Conservation (phyloP, 2,888 invertebrate species). For the Lasioglossum oenotherae region DNA sequence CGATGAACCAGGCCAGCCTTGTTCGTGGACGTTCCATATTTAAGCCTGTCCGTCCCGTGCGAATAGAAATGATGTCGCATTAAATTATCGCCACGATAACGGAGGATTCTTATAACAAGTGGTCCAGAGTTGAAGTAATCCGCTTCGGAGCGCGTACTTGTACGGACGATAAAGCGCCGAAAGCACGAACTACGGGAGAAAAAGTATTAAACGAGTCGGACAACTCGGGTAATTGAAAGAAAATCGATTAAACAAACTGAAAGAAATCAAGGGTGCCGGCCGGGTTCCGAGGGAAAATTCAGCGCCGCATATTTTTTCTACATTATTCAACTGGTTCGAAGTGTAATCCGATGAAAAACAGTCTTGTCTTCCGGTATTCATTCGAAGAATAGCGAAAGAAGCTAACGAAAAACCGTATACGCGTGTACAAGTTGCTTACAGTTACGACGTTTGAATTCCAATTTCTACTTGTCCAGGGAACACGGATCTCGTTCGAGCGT, state of each 20-base stretch:
- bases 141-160: not conserved
- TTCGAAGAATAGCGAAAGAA: not conserved
- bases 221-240: slow-evolving; percentile 9
- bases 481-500: not conserved
- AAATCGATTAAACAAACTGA: slow-evolving; percentile 9
- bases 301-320: not conserved
- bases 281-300: not conserved
- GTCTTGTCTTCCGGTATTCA: not conserved
- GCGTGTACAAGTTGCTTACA: no score
- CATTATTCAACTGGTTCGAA: not conserved
- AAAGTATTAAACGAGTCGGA: slow-evolving; percentile 2
- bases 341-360: not conserved
- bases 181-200: not conserved
- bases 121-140: not conserved
- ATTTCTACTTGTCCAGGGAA: not conserved
- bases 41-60: slow-evolving; percentile 25
- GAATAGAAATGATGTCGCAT: slow-evolving; percentile 30
- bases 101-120: slow-evolving; percentile 8
- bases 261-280: not conserved
- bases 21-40: slow-evolving; percentile 44
- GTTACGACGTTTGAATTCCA: not conserved
- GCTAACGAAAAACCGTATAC: not conserved
- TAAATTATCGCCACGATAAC: slow-evolving; percentile 24
- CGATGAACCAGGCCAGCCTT: slow-evolving; percentile 52
- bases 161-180: not conserved